Percentiles rank a stretch among this genome's conserved stretches.
These are phyloP conservation scores for Nothocercus nigrocapillus DNA, from an alignment of 2,113 vertebrate genomes.

Conservation along the genomic window DNA sequence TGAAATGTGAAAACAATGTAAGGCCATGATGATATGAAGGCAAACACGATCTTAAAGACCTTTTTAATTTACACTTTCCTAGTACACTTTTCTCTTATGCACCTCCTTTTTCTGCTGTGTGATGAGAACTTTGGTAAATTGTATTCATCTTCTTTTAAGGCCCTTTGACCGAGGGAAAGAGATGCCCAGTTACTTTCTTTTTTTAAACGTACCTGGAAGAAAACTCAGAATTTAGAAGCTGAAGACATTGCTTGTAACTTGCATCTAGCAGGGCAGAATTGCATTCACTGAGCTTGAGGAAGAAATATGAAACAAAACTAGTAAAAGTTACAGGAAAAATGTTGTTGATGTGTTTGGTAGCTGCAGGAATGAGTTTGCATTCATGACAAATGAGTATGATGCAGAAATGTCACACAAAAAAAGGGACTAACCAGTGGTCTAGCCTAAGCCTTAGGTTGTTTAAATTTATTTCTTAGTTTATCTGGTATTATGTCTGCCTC, in stretches of 20 bases:
- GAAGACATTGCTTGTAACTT: background rate
- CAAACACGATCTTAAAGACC: background rate
- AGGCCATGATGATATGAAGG: background rate
- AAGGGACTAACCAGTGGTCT: background rate
- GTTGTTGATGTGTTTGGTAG: conserved; percentile 15
- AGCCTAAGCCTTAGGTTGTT: background rate
- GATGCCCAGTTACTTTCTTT: background rate
- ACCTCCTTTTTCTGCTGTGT: background rate
- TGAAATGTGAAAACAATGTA: background rate
- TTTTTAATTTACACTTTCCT: background rate
- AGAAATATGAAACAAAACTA: background rate
- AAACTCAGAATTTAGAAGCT: background rate
- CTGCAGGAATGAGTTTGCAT: conserved; percentile 37
- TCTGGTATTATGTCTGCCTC: background rate
- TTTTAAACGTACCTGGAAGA: background rate
- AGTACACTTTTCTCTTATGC: background rate
- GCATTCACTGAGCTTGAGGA: background rate
- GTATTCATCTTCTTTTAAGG: background rate
- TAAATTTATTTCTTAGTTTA: background rate
- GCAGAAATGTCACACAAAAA: background rate
- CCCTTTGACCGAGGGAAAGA: background rate
- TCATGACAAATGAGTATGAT: conserved; percentile 6
- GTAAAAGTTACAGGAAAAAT: background rate
- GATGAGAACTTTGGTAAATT: background rate
- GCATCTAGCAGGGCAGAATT: background rate